These are phyloP conservation scores for Drosophila greeni DNA, from an alignment of 2,888 invertebrate genomes.

Conservation along the genomic window DNA sequence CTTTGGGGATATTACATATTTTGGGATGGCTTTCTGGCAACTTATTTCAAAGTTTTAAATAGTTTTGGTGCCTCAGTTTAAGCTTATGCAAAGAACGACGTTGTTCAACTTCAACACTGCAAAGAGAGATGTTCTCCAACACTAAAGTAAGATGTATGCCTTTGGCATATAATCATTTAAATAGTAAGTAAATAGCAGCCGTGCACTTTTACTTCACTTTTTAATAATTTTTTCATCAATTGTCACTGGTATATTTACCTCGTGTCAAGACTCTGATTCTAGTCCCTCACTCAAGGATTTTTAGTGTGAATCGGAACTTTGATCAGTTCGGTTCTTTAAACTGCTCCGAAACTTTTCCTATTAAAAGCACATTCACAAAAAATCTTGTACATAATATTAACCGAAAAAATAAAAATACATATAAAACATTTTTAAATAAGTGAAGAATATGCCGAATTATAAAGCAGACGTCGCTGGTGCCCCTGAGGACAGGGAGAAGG, in stretches of 20 bases:
- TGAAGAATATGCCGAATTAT: background rate
- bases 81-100: no score
- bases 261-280: background rate
- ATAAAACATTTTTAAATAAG: background rate
- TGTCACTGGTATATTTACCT: background rate
- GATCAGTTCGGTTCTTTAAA: background rate
- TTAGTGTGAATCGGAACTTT: background rate
- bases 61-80: no score
- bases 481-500: background rate
- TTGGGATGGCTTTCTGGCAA: no score
- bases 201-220: background rate
- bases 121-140: no score
- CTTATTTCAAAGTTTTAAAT: background rate
- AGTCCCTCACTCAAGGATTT: background rate
- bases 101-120: background rate
- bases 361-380: no score
- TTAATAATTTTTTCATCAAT: background rate
- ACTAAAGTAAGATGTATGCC: background rate
- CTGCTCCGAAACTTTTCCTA: background rate
- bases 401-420: background rate
- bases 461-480: background rate
- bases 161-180: background rate
- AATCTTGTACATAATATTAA: no score
- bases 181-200: background rate
- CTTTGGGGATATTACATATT: background rate